Conservation (phyloP, 2,797 vertebrate species). For the Pseudochirops cupreus region DNA sequence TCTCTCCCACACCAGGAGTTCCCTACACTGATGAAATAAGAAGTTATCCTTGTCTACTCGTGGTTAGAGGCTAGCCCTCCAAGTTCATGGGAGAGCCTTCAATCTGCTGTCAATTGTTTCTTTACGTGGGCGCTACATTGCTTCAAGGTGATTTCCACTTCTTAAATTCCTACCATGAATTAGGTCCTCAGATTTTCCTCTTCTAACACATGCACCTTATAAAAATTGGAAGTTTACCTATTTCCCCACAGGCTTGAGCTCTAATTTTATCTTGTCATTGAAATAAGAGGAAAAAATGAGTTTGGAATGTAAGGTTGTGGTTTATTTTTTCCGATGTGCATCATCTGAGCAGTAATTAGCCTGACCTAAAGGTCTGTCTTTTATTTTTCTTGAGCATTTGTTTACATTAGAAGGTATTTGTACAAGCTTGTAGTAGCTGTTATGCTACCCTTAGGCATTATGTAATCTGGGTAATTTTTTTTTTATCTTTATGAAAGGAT, state of each 20-base stretch:
- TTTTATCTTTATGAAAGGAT: not conserved
- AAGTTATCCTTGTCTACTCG: not conserved
- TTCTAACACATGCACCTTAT: not conserved
- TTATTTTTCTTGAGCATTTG: not conserved
- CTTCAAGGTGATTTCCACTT: not conserved
- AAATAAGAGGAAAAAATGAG: not conserved
- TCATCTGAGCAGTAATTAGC: not conserved
- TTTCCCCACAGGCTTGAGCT: not conserved
- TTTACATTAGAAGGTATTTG: not conserved
- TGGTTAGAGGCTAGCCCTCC: not conserved
- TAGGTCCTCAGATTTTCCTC: not conserved
- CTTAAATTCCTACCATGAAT: not conserved
- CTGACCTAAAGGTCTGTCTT: not conserved
- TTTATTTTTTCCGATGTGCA: slow-evolving; percentile 21
- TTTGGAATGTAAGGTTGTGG: slow-evolving; percentile 24
- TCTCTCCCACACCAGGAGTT: not conserved
- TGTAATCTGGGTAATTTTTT: not conserved
- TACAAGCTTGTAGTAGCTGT: not conserved
- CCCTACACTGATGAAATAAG: not conserved
- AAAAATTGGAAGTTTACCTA: not conserved
- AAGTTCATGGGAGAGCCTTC: not conserved
- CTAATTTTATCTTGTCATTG: slow-evolving; percentile 23
- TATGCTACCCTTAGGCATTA: not conserved
- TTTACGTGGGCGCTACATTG: not conserved
- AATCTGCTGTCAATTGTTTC: not conserved